Percentiles rank a stretch among this genome's conserved stretches.
Conservation (phyloP, 2,797 vertebrate genomes). For the Siniperca obscura region DNA sequence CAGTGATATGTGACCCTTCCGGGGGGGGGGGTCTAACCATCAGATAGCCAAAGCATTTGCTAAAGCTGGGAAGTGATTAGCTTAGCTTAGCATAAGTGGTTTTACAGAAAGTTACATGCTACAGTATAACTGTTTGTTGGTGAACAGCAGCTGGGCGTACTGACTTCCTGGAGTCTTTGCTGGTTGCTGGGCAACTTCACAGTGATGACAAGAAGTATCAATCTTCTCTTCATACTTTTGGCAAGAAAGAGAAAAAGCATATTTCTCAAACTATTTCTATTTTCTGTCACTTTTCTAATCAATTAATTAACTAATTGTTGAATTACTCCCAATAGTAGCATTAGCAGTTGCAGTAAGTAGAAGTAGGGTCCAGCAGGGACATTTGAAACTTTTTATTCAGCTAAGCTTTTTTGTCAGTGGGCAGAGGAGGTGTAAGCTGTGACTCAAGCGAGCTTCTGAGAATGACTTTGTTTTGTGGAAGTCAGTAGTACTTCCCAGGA, state of each 20-base stretch:
- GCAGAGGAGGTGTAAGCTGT: neutral
- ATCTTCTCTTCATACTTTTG: neutral
- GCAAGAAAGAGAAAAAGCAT: neutral
- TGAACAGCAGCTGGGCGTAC: neutral
- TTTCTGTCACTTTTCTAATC: neutral
- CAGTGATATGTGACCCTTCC: conserved; percentile 29
- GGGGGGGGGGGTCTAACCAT: no score
- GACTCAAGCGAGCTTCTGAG: conserved; percentile 6
- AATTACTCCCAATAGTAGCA: neutral
- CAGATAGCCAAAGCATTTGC: no score
- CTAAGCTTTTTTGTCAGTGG: neutral
- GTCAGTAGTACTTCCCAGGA: conserved; percentile 31
- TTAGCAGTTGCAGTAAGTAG: neutral
- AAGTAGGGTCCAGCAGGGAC: neutral
- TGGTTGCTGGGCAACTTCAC: neutral
- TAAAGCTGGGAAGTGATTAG: no score
- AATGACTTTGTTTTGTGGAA: conserved; percentile 27
- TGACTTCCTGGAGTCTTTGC: neutral
- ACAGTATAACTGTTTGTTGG: no score
- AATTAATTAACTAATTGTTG: neutral
- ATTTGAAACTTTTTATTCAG: conserved; percentile 5
- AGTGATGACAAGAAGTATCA: neutral
- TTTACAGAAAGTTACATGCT: no score
- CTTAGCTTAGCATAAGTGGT: no score
- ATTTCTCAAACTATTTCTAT: neutral